Base-by-base conservation (phyloP, 2,888 invertebrate genomes). In the Chaetogeoica ovagalla region DNA sequence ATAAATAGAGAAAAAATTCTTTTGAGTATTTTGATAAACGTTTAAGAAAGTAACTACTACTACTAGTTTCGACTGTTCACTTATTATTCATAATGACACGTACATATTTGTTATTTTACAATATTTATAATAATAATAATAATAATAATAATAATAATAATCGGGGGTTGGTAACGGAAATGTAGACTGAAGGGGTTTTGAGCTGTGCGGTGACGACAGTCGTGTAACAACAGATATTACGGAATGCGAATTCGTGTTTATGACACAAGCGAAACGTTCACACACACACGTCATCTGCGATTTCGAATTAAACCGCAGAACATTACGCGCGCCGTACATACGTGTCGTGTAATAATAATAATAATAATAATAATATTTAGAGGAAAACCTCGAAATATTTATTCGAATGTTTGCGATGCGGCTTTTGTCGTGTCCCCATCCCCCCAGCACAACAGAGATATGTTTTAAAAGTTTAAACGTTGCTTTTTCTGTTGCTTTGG, bases 381-480 rank as follows among this genome's bases (percentile, higher is more conserved):
- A 37, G 37, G 63, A 37, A 63, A 55, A 52, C 48, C 62, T 6
- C 55, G 8, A 55, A 65, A 74, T 65, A 74, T 74, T n/a, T 74
- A 74, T 74, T 74, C 55, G 37, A 65, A 74, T 65, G 74, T 74
- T 74, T 17, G 39, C 17, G 19, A 21, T 65, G 30, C 30, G 65
- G 62, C 63, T 65, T 71, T 74, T 74, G 74, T 65, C 39, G 65
- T 65, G 55, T 65, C 21, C n/a, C 23, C n/a, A 11, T n/a, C n/a
- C n/a, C n/a, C n/a, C n/a, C n/a, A n/a, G n/a, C 39, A 55, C 11
- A 65, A 74, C 65, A 39, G 55, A 55, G 65, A 74, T 65, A 74
- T 65, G 65, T 74, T 74, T 55, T 65, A 63, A 65, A 74, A 74
- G 74, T 74, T 74, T 65, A 74, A 65, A 74, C 65, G 65, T 74